Evolutionary conservation across 2,888 invertebrate genomes (phyloP).

Genomic region (Drosophila pseudotakahashii): DNA sequence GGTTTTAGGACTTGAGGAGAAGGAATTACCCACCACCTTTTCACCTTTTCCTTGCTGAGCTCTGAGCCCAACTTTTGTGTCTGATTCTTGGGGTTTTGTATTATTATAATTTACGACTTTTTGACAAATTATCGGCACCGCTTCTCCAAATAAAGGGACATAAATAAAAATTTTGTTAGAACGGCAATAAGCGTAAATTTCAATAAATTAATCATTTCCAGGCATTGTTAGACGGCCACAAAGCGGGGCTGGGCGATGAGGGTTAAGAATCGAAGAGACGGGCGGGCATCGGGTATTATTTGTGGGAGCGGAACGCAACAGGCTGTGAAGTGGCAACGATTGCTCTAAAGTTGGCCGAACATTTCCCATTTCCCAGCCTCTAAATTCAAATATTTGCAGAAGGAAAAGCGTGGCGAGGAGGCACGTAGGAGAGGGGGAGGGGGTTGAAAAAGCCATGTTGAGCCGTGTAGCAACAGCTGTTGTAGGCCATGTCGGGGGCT

Average conservation of each 20-base stretch:
- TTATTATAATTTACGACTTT: conserved; percentile 77
- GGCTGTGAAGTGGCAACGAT: conserved; percentile 44
- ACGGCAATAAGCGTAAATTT: conserved; percentile 77
- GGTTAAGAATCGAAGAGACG: not conserved
- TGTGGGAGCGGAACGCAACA: conserved; percentile 57
- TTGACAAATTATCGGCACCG: conserved; percentile 78
- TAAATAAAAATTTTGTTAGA: conserved; percentile 65
- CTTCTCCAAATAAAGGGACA: conserved; percentile 68
- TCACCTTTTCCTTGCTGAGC: not conserved
- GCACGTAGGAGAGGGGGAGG: not conserved
- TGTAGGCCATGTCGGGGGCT: conserved; percentile 66
- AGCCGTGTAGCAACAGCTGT: conserved; percentile 74
- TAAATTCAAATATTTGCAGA: conserved; percentile 69
- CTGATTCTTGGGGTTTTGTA: conserved; percentile 16
- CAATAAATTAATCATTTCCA: conserved; percentile 73
- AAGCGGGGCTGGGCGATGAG: conserved; percentile 1
- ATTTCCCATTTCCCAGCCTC: conserved; percentile 14
- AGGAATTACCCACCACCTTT: not conserved
- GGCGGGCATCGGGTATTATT: conserved; percentile 26
- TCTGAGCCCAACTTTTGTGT: conserved; percentile 11
- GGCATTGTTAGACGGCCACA: conserved; percentile 48
- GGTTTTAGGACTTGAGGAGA: not conserved
- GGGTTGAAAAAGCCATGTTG: conserved; percentile 64
- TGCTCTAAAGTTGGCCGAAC: conserved; percentile 19
- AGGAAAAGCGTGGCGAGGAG: conserved; percentile 11